Evolutionary conservation across 2,113 vertebrate species (phyloP).

Genomic region (Cephalopterus ornatus): DNA sequence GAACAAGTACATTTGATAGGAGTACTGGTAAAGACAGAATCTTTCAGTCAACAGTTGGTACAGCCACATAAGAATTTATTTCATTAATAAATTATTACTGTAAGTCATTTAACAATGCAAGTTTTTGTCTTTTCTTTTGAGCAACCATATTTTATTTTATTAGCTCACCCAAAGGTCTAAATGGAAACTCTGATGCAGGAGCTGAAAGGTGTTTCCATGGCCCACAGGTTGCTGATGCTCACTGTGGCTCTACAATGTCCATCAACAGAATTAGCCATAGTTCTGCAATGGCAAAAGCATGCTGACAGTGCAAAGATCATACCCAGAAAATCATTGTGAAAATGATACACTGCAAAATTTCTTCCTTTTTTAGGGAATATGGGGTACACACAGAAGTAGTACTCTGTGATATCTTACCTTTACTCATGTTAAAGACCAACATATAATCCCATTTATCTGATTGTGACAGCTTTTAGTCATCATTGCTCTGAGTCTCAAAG

Average conservation of each 20-base stretch:
- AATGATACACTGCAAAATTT: neutral
- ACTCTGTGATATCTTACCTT: neutral
- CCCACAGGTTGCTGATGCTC: neutral
- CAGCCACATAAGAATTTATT: neutral
- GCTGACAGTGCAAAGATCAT: neutral
- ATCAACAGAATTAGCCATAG: neutral
- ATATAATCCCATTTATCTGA: neutral
- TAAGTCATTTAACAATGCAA: neutral
- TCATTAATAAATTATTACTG: neutral
- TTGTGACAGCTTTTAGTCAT: neutral
- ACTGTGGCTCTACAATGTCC: fast-evolving
- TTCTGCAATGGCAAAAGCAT: neutral
- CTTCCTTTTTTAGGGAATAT: neutral
- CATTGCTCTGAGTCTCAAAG: neutral
- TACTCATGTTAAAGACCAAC: neutral
- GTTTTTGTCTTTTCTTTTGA: neutral
- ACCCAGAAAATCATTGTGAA: neutral
- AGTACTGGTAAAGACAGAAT: neutral
- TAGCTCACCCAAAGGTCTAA: neutral
- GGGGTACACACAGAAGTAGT: fast-evolving
- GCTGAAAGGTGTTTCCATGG: neutral
- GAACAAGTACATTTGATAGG: neutral
- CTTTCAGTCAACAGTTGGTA: neutral
- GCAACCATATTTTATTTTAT: neutral
- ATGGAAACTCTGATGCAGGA: neutral